phyloP scores from a whole-genome alignment of 2,888 invertebrate genomes.

The Eucera pruinosa region DNA sequence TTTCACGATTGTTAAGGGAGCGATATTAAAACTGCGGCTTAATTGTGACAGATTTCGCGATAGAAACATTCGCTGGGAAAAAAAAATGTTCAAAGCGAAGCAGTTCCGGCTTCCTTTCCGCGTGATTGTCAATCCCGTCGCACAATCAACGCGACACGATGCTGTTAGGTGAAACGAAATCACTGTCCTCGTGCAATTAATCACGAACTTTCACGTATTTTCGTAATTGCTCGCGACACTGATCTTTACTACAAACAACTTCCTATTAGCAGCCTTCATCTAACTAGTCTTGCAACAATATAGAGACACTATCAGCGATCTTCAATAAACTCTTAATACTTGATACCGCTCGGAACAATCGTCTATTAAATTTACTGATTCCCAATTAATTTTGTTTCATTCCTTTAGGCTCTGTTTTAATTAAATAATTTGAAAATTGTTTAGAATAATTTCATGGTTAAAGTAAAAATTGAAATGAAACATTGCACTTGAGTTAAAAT shows the following conservation, averaged over 20 bases:
- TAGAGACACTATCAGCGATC: too few relatives aligned
- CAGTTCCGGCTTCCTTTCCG: constrained; percentile 40
- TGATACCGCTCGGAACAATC: too few relatives aligned
- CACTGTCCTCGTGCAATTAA: constrained; percentile 28
- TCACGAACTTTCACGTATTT: constrained; percentile 42
- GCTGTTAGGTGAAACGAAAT: constrained; percentile 28
- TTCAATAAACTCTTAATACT: too few relatives aligned
- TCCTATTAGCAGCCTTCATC: neutral
- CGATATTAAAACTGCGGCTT: neutral
- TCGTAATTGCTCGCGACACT: constrained; percentile 20
- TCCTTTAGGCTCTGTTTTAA: too few relatives aligned
- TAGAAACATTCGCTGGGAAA: neutral
- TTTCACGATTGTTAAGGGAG: neutral
- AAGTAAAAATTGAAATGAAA: too few relatives aligned
- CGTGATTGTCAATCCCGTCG: constrained; percentile 28
- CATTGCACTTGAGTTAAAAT: too few relatives aligned
- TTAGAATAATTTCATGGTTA: too few relatives aligned
- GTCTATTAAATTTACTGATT: too few relatives aligned
- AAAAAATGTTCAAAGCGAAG: neutral
- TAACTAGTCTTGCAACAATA: neutral
- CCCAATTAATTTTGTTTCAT: too few relatives aligned
- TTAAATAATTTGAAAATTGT: too few relatives aligned
- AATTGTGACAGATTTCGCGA: neutral
- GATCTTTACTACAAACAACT: constrained; percentile 8
- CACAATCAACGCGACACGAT: constrained; percentile 11